A percentile compares a stretch with the other conserved stretches of the same genome.
These are phyloP conservation scores for Caenorhabditis remanei DNA, from an alignment of 1,140 invertebrate genomes.

Conservation along the genomic window DNA sequence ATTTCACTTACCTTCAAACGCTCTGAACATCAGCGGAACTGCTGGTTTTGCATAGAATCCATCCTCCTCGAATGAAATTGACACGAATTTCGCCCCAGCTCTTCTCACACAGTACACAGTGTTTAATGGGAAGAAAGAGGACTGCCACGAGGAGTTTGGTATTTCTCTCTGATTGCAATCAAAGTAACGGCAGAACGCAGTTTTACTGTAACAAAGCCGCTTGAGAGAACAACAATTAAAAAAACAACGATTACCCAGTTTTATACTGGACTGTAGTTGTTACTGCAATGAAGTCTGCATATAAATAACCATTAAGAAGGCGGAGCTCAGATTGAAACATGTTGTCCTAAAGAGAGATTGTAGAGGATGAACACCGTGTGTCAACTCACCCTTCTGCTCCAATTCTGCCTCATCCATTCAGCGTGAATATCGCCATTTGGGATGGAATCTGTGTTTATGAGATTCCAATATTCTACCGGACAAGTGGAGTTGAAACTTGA, in stretches of 20 bases:
- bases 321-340: constrained; percentile 31
- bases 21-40: constrained; percentile 15
- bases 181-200: constrained; percentile 8
- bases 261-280: constrained; percentile 11
- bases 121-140: constrained; percentile 41
- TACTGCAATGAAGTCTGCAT: background rate
- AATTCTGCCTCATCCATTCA: constrained; percentile 38
- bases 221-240: too few relatives aligned
- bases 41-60: background rate
- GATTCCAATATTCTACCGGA: constrained; percentile 1
- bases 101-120: constrained; percentile 43
- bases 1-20: background rate
- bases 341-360: constrained; percentile 10
- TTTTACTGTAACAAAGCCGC: too few relatives aligned
- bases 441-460: constrained; percentile 11
- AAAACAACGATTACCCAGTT: constrained; percentile 3
- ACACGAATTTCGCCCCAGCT: constrained; percentile 14
- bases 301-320: background rate
- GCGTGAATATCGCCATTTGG: constrained; percentile 13
- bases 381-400: background rate
- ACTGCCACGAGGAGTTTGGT: constrained; percentile 36
- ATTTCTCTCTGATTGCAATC: constrained; percentile 32
- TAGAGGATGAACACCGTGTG: background rate
- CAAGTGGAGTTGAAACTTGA: background rate
- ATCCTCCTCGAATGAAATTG: background rate